phyloP scores from a whole-genome alignment of 2,888 invertebrate species.

The Temnothorax rugatulus region DNA sequence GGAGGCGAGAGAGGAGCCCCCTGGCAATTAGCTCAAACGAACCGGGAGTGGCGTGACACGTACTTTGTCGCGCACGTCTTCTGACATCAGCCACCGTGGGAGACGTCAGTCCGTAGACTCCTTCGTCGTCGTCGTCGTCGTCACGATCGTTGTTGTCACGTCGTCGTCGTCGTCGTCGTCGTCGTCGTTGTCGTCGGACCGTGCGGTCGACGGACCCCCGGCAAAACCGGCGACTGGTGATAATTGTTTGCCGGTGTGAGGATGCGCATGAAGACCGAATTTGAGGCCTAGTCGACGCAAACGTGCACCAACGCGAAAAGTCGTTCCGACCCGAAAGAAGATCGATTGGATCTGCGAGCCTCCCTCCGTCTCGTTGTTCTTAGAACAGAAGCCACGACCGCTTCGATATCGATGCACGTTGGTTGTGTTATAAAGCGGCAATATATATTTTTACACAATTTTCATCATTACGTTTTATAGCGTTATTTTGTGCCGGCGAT shows the following conservation, averaged over 20 bases:
- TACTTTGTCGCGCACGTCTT: constrained; percentile 83
- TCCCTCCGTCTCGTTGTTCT: constrained; percentile 21
- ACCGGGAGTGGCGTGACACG: constrained; percentile 84
- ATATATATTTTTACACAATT: constrained; percentile 7
- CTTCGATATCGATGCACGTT: not conserved
- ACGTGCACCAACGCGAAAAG: constrained; percentile 54
- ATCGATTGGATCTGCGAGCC: constrained; percentile 60
- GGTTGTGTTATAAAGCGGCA: too few relatives aligned
- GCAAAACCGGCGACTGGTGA: constrained; percentile 54
- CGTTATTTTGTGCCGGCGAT: not conserved
- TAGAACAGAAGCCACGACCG: not conserved
- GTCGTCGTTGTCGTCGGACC: constrained; percentile 28
- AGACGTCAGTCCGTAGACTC: constrained; percentile 63
- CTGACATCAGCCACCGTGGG: constrained; percentile 80
- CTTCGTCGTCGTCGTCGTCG: constrained; percentile 49
- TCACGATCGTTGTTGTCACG: not conserved
- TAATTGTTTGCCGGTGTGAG: constrained; percentile 58
- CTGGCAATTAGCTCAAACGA: constrained; percentile 83
- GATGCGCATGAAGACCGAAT: constrained; percentile 53
- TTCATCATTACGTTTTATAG: not conserved
- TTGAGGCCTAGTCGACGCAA: constrained; percentile 35
- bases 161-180: constrained; percentile 31
- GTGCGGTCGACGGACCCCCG: constrained; percentile 9
- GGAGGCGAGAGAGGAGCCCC: constrained; percentile 53
- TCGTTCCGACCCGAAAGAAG: constrained; percentile 48